Evolutionary conservation across 2,797 vertebrate species (phyloP), one percentile per base, ranked within the genome.

Genomic region (Bryconaethiops microstoma): DNA sequence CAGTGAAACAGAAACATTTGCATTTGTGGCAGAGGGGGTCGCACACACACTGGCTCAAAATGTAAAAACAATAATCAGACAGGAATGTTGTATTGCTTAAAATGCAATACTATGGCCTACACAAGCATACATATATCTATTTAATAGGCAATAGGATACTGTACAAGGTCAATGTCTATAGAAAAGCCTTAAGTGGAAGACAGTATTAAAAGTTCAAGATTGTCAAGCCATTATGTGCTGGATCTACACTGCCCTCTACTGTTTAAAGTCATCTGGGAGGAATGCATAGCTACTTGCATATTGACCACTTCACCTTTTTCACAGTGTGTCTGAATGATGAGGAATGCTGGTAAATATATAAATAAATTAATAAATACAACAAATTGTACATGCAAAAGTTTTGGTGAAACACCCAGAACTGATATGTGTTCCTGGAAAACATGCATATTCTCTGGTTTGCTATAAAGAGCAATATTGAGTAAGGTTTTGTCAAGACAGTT

Each of bases 331-430:
- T 50, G 21, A 81, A 78, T 6, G 19, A 57, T 60, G 17, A 59
- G 19, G 77, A 71, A 64, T 78, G 81, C n/a, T 75, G 74, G 3
- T 63, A 13, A 72, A 71, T 39, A 48, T 68, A 83, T 76, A 86
- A 88, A 89, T 89, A 88, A 88, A 87, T 88, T 86, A 89, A 86
- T 86, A 88, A 78, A 88, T 86, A 88, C 60, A 80, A 82, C 63
- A 78, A 35, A 70, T n/a, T 81, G 45, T 79, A 81, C 39, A 82
- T 74, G 57, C 76, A 39, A 39, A 42, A 80, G 70, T 7, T 63
- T n/a, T 48, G 52, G 16, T 75, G 54, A 62, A 74, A 45, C 25
- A 71, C 76, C 54, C 29, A 57, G 16, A 81, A 59, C 23, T 62
- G 57, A 25, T 52, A 75, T 14, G 42, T 52, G 23, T 62, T 65